Evolutionary conservation across 2,888 invertebrate species (phyloP), one percentile per base, ranked within the genome.

Genomic region (Melolontha melolontha): DNA sequence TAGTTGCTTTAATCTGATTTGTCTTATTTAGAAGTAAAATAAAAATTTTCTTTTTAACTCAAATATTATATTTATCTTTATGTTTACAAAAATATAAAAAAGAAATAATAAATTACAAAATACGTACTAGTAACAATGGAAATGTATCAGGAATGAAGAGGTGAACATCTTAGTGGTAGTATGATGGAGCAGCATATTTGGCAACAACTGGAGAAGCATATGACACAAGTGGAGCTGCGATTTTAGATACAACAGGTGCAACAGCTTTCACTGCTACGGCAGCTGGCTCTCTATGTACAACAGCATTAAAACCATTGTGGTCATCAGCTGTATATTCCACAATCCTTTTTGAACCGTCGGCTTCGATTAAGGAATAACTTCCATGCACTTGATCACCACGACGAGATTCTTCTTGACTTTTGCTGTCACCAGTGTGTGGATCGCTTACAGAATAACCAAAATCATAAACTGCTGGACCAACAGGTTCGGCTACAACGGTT

Each of bases 281-380:
- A 16, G 83, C 83, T n/a, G 85, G 84, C 74, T 86, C 85, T 42
- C 84, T 85, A 68, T 81, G 82, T 1, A 87, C 87, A 42, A 86
- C 76, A 2, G 87, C 87, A 75, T 86, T 85, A 80, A 87, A 87
- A 66, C 87, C 87, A 69, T 79, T 84, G 73, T 84, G 84, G n/a
- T 83, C 80, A 75, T 86, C 86, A 27, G 87, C 85, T 65, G 82
- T 82, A 78, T 87, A 87, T 17, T 86, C 83, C n/a, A 87, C 87
- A 41, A 83, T 81, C 69, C 87, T 83, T 64, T 81, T 82, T 73
- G 82, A 82, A 40, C 87, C 87, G 79, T 87, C 87, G 22, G 87
- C 77, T 70, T 87, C 86, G 71, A 87, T 79, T 2, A 87, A 76
- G 64, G 85, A 84, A 74, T 87, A 87, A 72, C 82, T 79, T 5